phyloP scores from a whole-genome alignment of 2,113 vertebrate genomes.

The Origma solitaria region DNA sequence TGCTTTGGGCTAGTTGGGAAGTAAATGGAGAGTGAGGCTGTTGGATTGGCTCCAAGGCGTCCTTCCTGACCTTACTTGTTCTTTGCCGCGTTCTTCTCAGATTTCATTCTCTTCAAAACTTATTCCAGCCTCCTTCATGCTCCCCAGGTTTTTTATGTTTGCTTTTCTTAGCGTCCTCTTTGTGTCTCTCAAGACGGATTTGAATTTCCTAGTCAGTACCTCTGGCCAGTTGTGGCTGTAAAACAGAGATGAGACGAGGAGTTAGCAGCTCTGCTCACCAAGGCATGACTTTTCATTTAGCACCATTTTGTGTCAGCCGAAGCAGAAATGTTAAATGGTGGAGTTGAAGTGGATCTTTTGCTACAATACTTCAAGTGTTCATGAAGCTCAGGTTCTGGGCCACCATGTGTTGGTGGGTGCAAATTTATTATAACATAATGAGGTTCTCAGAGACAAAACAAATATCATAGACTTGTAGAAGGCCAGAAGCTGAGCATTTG shows the following conservation, averaged over 20 bases:
- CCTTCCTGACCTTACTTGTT: not conserved
- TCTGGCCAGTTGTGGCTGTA: conserved; percentile 83
- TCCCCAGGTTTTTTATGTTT: not conserved
- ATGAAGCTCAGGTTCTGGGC: not conserved
- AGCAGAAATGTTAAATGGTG: not conserved
- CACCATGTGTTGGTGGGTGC: not conserved
- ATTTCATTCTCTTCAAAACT: conserved; percentile 16
- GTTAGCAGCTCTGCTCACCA: not conserved
- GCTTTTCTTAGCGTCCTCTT: conserved; percentile 3
- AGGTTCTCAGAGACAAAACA: not conserved
- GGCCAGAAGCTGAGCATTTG: not conserved
- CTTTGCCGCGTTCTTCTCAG: not conserved
- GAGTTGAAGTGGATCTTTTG: not conserved
- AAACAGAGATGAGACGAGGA: not conserved
- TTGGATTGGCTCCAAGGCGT: not conserved
- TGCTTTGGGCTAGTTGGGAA: not conserved
- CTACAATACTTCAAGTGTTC: not conserved
- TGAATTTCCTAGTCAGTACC: conserved; percentile 83
- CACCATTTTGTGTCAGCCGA: not conserved
- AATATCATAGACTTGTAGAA: not conserved
- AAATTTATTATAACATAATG: not conserved
- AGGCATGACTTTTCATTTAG: not conserved
- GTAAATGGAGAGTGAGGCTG: not conserved
- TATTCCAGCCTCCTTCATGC: not conserved
- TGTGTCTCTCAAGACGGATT: conserved; percentile 75